A percentile compares a stretch with the other conserved stretches of the same genome.
These are phyloP conservation scores for Ectropis crepuscularia DNA, from an alignment of 2,888 invertebrate genomes.

Conservation along the genomic window DNA sequence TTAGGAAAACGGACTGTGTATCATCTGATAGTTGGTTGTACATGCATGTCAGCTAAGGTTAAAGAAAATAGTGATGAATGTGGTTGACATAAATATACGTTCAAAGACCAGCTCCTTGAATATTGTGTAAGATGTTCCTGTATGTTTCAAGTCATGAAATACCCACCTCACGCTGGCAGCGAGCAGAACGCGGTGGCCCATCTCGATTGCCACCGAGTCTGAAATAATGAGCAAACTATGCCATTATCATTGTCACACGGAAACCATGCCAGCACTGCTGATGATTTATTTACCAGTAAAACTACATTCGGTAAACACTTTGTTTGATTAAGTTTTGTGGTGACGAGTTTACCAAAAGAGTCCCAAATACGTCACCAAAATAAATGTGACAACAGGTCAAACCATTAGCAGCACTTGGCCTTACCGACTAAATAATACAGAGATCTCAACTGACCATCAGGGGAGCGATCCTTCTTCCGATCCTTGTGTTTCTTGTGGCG, in stretches of 20 bases:
- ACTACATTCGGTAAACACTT: not conserved
- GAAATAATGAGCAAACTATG: constrained; percentile 83
- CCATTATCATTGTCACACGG: constrained; percentile 77
- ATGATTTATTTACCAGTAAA: constrained; percentile 51
- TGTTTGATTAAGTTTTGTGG: no score
- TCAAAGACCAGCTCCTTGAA: no score
- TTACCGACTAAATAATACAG: constrained; percentile 41
- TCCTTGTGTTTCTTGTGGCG: constrained; percentile 84
- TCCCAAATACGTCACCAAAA: not conserved
- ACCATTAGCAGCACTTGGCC: constrained; percentile 62
- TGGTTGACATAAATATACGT: no score
- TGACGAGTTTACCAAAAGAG: no score
- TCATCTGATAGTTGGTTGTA: no score
- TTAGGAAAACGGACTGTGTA: no score
- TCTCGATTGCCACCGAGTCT: constrained; percentile 77
- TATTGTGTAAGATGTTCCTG: constrained; percentile 2
- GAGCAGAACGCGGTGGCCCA: constrained; percentile 67
- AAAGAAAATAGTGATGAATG: no score
- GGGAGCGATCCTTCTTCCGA: constrained; percentile 80
- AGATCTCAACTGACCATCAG: constrained; percentile 81
- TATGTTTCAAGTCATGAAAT: constrained; percentile 36
- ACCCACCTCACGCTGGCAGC: constrained; percentile 70
- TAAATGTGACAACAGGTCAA: constrained; percentile 19
- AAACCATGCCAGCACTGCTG: constrained; percentile 56
- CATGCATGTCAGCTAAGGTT: no score